Conservation (phyloP, 1,140 invertebrate genomes). For the Acromyrmex echinatior region DNA sequence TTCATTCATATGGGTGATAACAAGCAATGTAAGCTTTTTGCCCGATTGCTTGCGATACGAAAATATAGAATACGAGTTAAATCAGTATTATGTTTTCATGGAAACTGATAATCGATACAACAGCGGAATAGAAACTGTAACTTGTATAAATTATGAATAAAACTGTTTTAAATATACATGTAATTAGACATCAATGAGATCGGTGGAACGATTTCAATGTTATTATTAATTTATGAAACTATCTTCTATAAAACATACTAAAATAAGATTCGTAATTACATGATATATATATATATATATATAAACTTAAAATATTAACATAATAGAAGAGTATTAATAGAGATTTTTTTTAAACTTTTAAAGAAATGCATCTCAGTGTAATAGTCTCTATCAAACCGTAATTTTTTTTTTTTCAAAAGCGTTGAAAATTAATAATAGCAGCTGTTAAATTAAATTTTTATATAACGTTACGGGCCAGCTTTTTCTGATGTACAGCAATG, state of each 20-base stretch:
- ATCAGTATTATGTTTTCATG: slow-evolving; percentile 2
- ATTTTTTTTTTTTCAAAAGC: not conserved
- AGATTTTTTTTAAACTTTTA: not conserved
- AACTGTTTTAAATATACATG: not conserved
- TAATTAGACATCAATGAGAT: not conserved
- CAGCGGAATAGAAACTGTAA: not conserved
- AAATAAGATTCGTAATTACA: not conserved
- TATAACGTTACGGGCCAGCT: not conserved
- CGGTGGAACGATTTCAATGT: not conserved
- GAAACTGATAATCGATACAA: not conserved
- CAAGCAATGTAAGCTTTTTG: slow-evolving; percentile 9
- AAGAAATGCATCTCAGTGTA: not conserved
- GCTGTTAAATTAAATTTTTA: slow-evolving; percentile 24
- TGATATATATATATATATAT: not conserved
- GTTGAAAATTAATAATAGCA: slow-evolving; percentile 26
- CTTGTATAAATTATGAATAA: not conserved
- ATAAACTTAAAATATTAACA: not conserved
- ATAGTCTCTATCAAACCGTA: not conserved
- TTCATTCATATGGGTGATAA: slow-evolving; percentile 15
- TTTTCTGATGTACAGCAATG: not conserved
- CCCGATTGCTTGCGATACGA: slow-evolving; percentile 7
- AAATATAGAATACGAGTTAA: slow-evolving; percentile 10
- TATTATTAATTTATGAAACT: not conserved
- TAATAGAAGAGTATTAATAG: not conserved
- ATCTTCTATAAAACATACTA: not conserved